Evolutionary conservation across 2,888 invertebrate species (phyloP).

Genomic region (Ectobius pallidus): DNA sequence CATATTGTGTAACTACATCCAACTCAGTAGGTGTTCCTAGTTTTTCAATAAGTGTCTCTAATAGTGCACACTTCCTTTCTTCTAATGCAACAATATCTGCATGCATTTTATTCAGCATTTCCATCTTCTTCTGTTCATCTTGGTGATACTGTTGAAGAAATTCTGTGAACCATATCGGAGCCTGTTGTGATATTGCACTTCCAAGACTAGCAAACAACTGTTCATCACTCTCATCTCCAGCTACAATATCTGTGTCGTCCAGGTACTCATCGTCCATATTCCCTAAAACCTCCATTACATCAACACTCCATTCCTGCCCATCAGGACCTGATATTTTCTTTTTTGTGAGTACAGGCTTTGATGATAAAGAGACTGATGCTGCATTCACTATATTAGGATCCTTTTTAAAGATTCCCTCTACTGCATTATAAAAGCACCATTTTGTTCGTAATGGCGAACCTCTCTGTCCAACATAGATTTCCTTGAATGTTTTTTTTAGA

Average conservation of each 20-base stretch:
- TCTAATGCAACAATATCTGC: constrained; percentile 36
- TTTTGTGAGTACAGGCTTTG: constrained; percentile 8
- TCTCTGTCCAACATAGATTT: constrained; percentile 41
- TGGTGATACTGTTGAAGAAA: constrained; percentile 41
- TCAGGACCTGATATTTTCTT: constrained; percentile 33
- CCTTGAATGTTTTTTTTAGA: constrained; percentile 42
- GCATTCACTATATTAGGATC: constrained; percentile 42
- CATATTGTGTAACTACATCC: too few relatives aligned
- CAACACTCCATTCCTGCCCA: constrained; percentile 40
- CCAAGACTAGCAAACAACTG: constrained; percentile 23
- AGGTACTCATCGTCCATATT: constrained; percentile 34
- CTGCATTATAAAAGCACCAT: constrained; percentile 42
- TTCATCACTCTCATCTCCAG: constrained; percentile 25
- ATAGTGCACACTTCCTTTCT: constrained; percentile 35
- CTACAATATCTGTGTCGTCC: constrained; percentile 25
- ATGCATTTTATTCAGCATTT: constrained; percentile 38
- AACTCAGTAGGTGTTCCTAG: constrained; percentile 20
- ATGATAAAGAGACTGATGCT: constrained; percentile 18
- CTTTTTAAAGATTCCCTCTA: constrained; percentile 40
- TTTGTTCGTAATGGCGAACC: constrained; percentile 35
- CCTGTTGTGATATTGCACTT: constrained; percentile 25
- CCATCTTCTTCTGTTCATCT: constrained; percentile 38
- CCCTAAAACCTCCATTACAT: constrained; percentile 41
- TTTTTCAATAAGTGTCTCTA: constrained; percentile 33
- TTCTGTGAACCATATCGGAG: constrained; percentile 41